A percentile compares a stretch with the other conserved stretches of the same genome.
phyloP scores from a whole-genome alignment of 2,888 invertebrate genomes.

The Drosophila fulvimacula region DNA sequence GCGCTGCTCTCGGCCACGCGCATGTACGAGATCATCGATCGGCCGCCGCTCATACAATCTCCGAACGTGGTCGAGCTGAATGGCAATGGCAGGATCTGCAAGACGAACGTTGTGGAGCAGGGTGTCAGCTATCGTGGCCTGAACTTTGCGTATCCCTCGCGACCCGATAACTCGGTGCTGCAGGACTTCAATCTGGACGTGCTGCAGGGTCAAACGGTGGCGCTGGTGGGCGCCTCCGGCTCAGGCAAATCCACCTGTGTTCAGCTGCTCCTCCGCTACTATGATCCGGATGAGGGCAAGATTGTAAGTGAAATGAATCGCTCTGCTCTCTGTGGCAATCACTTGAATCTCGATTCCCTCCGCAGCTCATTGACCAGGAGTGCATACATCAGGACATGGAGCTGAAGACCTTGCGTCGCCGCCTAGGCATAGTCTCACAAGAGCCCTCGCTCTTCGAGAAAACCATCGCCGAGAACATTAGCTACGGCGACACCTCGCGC shows the following conservation, averaged over 20 bases:
- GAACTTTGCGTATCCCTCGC: slow-evolving; percentile 92
- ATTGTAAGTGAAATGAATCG: slow-evolving; percentile 85
- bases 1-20: slow-evolving; percentile 89
- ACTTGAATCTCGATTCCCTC: fast-evolving
- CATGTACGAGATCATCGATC: slow-evolving; percentile 88
- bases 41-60: slow-evolving; percentile 86
- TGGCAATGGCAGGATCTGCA: slow-evolving; percentile 48
- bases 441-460: slow-evolving; percentile 95
- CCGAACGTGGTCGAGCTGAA: slow-evolving; percentile 72
- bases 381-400: slow-evolving; percentile 86
- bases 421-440: slow-evolving; percentile 95
- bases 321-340: background rate
- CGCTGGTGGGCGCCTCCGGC: slow-evolving; percentile 90
- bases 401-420: slow-evolving; percentile 88
- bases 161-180: slow-evolving; percentile 90
- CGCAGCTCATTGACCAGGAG: slow-evolving; percentile 84
- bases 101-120: slow-evolving; percentile 61
- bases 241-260: slow-evolving; percentile 93
- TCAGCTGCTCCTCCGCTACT: slow-evolving; percentile 91
- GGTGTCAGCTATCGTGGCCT: slow-evolving; percentile 87
- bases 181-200: slow-evolving; percentile 89
- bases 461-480: slow-evolving; percentile 95
- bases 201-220: slow-evolving; percentile 89
- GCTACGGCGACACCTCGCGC: slow-evolving; percentile 92
- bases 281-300: slow-evolving; percentile 89